phyloP scores from a whole-genome alignment of 2,888 invertebrate species.

The Coenonympha arcania region DNA sequence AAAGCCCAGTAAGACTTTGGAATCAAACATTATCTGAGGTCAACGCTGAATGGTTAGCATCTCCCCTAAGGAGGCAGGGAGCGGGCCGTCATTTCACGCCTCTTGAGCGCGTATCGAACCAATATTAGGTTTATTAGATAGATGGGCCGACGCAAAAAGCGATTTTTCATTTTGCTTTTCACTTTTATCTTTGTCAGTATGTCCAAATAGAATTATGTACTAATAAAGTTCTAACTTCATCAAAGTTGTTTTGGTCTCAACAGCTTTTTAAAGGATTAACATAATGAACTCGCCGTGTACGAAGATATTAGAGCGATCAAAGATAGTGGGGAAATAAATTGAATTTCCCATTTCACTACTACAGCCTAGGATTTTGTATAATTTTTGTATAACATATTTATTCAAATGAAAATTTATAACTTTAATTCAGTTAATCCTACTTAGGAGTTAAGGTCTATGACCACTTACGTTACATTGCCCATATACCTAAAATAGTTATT shows the following conservation, averaged over 20 bases:
- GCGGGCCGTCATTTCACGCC: conserved; percentile 65
- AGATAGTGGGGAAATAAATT: not conserved
- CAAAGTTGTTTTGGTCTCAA: conserved; percentile 6
- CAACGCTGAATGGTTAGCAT: conserved; percentile 40
- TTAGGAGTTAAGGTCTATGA: no score
- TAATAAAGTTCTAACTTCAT: conserved; percentile 14
- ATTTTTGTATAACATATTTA: not conserved
- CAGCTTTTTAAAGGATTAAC: not conserved
- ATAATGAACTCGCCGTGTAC: conserved; percentile 1
- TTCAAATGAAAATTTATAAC: no score
- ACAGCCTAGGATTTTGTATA: not conserved
- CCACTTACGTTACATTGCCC: no score
- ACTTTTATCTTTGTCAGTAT: conserved; percentile 40
- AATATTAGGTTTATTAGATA: conserved; percentile 73
- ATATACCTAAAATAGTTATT: no score
- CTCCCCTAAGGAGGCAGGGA: conserved; percentile 37
- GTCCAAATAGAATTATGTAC: conserved; percentile 24
- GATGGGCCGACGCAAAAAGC: conserved; percentile 57
- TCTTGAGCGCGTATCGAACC: conserved; percentile 70
- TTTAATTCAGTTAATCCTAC: no score
- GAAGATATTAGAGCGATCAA: not conserved
- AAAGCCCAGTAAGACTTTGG: conserved; percentile 19
- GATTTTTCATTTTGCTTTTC: conserved; percentile 55
- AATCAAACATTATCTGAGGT: conserved; percentile 44
- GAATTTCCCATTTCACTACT: not conserved